These are phyloP conservation scores for Pyrrhia umbra DNA, from an alignment of 2,888 invertebrate species.

Conservation along the genomic window DNA sequence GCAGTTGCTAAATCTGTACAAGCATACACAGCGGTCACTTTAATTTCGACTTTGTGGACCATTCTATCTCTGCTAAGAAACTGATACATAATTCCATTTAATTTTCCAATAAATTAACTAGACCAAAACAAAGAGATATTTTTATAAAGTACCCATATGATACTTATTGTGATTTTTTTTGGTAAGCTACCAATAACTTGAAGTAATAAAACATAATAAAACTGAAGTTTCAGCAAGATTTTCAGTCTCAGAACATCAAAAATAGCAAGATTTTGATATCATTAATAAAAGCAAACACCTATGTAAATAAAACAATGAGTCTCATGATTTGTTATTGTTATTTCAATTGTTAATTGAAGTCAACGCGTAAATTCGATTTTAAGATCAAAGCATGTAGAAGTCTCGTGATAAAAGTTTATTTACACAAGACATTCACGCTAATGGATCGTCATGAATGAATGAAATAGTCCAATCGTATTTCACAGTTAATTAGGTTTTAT, in stretches of 20 bases:
- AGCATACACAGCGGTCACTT: slow-evolving; percentile 69
- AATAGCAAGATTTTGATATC: background rate
- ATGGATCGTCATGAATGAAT: slow-evolving; percentile 59
- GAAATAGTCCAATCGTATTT: slow-evolving; percentile 41
- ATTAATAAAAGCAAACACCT: background rate
- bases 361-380: slow-evolving; percentile 51
- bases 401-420: slow-evolving; percentile 60
- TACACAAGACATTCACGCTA: slow-evolving; percentile 52
- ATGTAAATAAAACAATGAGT: slow-evolving; percentile 21
- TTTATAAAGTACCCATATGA: too few relatives aligned
- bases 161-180: too few relatives aligned
- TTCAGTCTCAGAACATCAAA: background rate
- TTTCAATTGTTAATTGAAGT: slow-evolving; percentile 45
- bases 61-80: slow-evolving; percentile 58
- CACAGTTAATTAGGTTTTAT: slow-evolving; percentile 5
- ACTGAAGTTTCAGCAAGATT: too few relatives aligned
- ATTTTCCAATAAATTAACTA: too few relatives aligned
- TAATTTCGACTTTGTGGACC: slow-evolving; percentile 73
- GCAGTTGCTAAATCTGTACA: slow-evolving; percentile 66
- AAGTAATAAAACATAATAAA: too few relatives aligned
- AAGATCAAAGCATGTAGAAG: slow-evolving; percentile 58
- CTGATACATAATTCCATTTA: background rate
- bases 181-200: too few relatives aligned
- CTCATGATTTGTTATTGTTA: slow-evolving; percentile 44
- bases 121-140: too few relatives aligned